Evolutionary conservation across 2,113 vertebrate genomes (phyloP), one percentile per base, ranked within the genome.

Genomic region (Eurystomus gularis): DNA sequence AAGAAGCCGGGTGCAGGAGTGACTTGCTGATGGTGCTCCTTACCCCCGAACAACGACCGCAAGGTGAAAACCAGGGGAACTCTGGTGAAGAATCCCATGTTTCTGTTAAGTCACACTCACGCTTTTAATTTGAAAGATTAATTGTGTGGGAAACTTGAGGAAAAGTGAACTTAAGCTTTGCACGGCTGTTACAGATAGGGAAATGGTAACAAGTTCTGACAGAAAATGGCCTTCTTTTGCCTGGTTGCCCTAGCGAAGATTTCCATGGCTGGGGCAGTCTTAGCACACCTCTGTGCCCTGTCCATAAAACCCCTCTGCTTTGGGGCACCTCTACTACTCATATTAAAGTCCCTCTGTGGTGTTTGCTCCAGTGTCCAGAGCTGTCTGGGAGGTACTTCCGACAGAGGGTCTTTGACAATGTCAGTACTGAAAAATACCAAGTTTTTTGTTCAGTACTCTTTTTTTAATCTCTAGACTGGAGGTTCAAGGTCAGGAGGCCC

Each of bases 161-260:
- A 39, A 42, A 80, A 70, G 68, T 11, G 55, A 21, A 33, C 17
- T 80, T 60, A 35, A 91, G 37, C 28, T 72, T 69, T 6, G 19
- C 17, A 7, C 10, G 37, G 29, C 17, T 49, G 17, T 48, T 9
- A 23, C 29, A 15, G 29, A 15, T 14, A n/a, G 29, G 14, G 24
- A 49, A 35, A 31, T 2, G 0, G 3, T n/a, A 18, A 15, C 21
- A 2, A 8, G 35, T 54, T 17, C 19, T 28, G 48, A 21, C 12
- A 29, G 33, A 33, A 70, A 64, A 26, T 3, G 18, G 46, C 25
- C 7, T 7, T 6, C 6, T 80, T 82, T 44, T 72, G 51, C 35
- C 24, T 64, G 39, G 26, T 64, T 64, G 37, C 26, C 37, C 35
- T 37, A 40, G 61, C 39, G 40, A 40, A 46, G 14, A 23, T 19